phyloP scores from a whole-genome alignment of 2,888 invertebrate species.

The Rhamphomyia laevipes region DNA sequence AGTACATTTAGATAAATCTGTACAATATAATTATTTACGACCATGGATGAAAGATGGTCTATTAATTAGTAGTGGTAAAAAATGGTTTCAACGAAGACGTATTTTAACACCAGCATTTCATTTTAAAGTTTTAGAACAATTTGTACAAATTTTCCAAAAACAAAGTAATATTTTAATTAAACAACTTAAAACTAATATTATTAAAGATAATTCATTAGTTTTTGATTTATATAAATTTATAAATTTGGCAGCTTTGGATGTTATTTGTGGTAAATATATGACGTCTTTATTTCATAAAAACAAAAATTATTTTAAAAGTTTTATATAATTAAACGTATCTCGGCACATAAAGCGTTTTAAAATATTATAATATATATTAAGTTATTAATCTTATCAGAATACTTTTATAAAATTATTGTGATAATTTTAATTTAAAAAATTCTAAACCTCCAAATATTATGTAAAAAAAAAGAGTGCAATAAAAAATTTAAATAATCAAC shows the following conservation, averaged over 20 bases:
- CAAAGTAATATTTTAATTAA: conserved; percentile 44
- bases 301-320: no score
- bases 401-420: no score
- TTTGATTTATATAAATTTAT: conserved; percentile 51
- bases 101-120: conserved; percentile 63
- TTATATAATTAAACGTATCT: no score
- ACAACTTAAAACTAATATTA: conserved; percentile 35
- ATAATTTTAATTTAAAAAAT: no score
- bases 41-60: conserved; percentile 31
- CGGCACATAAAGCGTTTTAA: no score
- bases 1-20: neutral
- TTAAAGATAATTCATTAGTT: conserved; percentile 31
- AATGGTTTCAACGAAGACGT: conserved; percentile 53
- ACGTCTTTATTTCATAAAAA: no score
- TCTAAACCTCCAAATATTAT: no score
- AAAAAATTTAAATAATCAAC: no score
- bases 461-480: no score
- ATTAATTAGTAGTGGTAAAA: conserved; percentile 26
- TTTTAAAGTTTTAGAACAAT: conserved; percentile 58
- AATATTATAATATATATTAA: no score
- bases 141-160: conserved; percentile 51
- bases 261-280: conserved; percentile 8
- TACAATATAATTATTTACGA: conserved; percentile 21
- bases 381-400: no score
- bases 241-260: conserved; percentile 20